Evolutionary conservation across 2,888 invertebrate genomes (phyloP), one percentile per base, ranked within the genome.

Genomic region (Tachina grossa): DNA sequence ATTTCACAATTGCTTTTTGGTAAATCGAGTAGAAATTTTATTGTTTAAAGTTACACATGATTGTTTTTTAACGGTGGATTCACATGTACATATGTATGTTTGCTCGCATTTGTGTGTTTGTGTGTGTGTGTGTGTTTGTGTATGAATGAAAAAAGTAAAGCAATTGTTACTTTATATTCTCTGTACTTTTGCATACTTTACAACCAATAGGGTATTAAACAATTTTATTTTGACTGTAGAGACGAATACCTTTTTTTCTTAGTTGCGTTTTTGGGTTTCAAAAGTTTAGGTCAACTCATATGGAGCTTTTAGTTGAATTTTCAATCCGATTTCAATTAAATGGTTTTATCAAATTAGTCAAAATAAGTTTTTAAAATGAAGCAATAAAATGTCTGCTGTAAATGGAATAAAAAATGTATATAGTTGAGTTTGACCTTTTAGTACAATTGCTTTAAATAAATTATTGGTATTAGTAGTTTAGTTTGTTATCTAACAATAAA

Each of bases 21-120:
- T 87, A 87, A 87, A 86, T 85, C 85, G 87, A 84, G 83, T 86
- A 85, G 87, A 87, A 86, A 87, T 85, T 86, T 82, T 86, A 85
- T 87, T 86, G 83, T 80, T 71, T 66, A 80, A 80, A 80, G 84
- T 76, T 84, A 76, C 84, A 76, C 49, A 80, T 80, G 84, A 80
- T 84, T 80, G 75, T 84, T 78, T 78, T 83, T 78, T 72, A 59
- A 71, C 69, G 65, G 41, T 43, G 53, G 9, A 10, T 39, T 14
- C 39, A 55, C 45, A 43, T 31, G 63, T 22, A 9, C 39, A 55
- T 31, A 43, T 31, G 63, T 22, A 9, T 45, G 43, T 55, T 16
- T 51, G 41, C 13, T 13, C 19, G 10, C 39, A 41, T 22, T 5
- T 31, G 31, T 19, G 41, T 53, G 41, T 41, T 1, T 22, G 31